Conservation (phyloP, 2,888 invertebrate species). For the Plebejus melissa region DNA sequence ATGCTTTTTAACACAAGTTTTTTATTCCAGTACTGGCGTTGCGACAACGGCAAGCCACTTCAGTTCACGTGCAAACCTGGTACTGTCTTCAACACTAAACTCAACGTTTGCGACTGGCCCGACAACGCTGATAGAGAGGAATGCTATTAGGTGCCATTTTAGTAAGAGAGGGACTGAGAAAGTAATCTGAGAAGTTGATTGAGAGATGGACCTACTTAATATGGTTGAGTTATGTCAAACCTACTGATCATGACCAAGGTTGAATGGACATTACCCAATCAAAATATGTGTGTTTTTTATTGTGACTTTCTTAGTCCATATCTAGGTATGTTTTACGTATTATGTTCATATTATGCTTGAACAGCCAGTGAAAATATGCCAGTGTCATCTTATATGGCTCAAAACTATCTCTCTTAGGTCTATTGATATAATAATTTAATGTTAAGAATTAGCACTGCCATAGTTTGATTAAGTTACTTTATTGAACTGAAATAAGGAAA, state of each 20-base stretch:
- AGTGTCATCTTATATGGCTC: background rate
- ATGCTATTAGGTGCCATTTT: conserved; percentile 50
- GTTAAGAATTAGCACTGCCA: background rate
- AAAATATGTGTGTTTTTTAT: too few relatives aligned
- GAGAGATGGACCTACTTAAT: too few relatives aligned
- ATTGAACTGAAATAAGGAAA: background rate
- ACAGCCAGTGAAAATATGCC: too few relatives aligned
- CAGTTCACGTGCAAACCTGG: conserved; percentile 86
- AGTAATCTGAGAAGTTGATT: background rate
- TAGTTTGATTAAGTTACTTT: background rate
- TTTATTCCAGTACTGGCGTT: conserved; percentile 87
- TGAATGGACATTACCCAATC: too few relatives aligned
- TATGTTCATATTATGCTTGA: background rate
- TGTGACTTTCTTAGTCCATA: background rate
- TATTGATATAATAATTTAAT: background rate
- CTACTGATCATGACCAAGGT: too few relatives aligned
- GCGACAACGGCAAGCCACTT: conserved; percentile 87
- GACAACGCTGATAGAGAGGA: conserved; percentile 82
- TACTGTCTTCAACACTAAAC: conserved; percentile 85
- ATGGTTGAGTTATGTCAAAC: too few relatives aligned
- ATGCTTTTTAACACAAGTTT: conserved; percentile 26
- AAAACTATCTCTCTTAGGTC: background rate
- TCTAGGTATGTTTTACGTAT: background rate
- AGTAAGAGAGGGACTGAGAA: background rate
- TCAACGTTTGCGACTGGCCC: conserved; percentile 90